These are phyloP conservation scores for Salarias fasciatus DNA, from an alignment of 2,797 vertebrate genomes.

Conservation along the genomic window DNA sequence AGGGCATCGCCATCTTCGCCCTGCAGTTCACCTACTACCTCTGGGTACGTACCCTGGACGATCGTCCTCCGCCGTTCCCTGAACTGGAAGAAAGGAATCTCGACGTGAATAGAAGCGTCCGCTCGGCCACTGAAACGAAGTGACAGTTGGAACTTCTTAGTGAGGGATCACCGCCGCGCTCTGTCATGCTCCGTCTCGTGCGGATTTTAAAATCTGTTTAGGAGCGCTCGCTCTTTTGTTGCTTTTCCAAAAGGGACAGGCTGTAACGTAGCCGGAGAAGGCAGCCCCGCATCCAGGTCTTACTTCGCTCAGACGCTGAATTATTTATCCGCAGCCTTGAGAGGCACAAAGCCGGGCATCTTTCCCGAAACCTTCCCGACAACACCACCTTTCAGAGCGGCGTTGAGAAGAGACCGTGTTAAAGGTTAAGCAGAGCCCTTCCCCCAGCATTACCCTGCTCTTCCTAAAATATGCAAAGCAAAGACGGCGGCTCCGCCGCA, in stretches of 20 bases:
- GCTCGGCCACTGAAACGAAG: too few species aligned
- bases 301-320: slow-evolving; percentile 53
- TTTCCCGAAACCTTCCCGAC: slow-evolving; percentile 42
- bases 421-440: slow-evolving; percentile 23
- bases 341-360: slow-evolving; percentile 41
- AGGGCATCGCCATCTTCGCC: slow-evolving; percentile 98
- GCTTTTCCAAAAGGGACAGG: not conserved
- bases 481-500: not conserved
- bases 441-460: slow-evolving; percentile 1
- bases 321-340: slow-evolving; percentile 66
- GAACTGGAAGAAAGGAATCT: too few species aligned
- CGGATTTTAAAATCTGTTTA: not conserved
- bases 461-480: slow-evolving; percentile 1
- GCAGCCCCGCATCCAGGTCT: slow-evolving; percentile 34
- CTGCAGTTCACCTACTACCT: slow-evolving; percentile 99
- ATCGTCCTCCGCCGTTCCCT: too few species aligned
- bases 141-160: too few species aligned
- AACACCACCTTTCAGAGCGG: slow-evolving; percentile 48
- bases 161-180: not conserved
- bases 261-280: slow-evolving; percentile 22
- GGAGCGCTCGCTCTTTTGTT: not conserved
- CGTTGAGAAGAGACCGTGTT: slow-evolving; percentile 18
- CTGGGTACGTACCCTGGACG: slow-evolving; percentile 82
- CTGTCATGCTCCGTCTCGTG: not conserved
- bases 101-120: too few species aligned